phyloP scores from a whole-genome alignment of 23 tunicate species.

The Aplidium turbinatum region DNA sequence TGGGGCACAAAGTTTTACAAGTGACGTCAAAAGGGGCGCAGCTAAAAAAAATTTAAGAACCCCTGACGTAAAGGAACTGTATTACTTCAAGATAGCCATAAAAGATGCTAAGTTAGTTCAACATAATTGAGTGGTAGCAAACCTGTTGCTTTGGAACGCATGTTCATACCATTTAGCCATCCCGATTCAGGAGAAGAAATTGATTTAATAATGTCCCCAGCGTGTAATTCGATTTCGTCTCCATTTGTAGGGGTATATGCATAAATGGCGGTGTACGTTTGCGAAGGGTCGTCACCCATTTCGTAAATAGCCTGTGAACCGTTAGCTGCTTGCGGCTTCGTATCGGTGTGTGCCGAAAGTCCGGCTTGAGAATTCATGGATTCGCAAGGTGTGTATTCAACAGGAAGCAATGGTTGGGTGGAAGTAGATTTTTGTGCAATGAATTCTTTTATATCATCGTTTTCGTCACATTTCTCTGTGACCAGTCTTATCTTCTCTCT shows the following conservation, averaged over 20 bases:
- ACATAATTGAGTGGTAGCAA: constrained; percentile 56
- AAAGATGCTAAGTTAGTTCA: no score
- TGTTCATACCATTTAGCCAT: constrained; percentile 39
- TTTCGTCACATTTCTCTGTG: constrained; percentile 65
- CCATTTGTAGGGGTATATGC: constrained; percentile 21
- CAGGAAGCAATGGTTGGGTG: constrained; percentile 47
- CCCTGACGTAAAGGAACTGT: no score
- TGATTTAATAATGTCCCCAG: constrained; percentile 23
- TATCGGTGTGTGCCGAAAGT: not conserved
- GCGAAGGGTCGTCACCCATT: not conserved
- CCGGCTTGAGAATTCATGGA: not conserved
- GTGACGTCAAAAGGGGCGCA: no score
- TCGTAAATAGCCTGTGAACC: constrained; percentile 1
- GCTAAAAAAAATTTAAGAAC: no score
- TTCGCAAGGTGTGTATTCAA: constrained; percentile 46
- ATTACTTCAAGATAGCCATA: no score
- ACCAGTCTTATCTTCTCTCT: constrained; percentile 62
- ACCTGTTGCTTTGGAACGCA: constrained; percentile 31
- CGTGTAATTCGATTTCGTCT: constrained; percentile 38
- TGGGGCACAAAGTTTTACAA: no score
- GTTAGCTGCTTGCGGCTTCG: not conserved
- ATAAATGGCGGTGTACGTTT: constrained; percentile 23
- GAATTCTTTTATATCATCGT: constrained; percentile 56
- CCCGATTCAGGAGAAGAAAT: constrained; percentile 19
- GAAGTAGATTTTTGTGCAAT: constrained; percentile 34